phyloP scores from a whole-genome alignment of 2,113 vertebrate genomes.

The Dipodomys stephensi region DNA sequence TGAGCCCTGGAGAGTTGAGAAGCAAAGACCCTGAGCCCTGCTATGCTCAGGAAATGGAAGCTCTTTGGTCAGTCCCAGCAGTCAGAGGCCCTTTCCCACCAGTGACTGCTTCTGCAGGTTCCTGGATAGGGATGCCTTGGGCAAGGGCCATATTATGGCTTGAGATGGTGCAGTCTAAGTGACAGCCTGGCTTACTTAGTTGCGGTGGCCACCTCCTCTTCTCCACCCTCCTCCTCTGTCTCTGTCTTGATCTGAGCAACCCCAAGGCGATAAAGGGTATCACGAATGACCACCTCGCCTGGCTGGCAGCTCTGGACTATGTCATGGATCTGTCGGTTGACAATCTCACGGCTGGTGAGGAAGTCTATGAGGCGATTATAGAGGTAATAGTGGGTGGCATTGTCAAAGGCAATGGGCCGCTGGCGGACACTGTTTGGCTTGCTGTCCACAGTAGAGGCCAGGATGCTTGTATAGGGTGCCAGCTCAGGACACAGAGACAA shows the following conservation, averaged over 20 bases:
- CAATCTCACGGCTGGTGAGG: conserved; percentile 95
- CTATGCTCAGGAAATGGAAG: conserved; percentile 77
- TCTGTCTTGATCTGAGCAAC: conserved; percentile 97
- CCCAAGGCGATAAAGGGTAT: conserved; percentile 95
- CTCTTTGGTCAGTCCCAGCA: conserved; percentile 88
- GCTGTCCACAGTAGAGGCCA: conserved; percentile 84
- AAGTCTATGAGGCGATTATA: conserved; percentile 98
- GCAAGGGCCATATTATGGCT: conserved; percentile 39
- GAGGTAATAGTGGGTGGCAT: conserved; percentile 97
- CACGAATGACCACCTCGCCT: conserved; percentile 97
- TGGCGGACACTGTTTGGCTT: conserved; percentile 82
- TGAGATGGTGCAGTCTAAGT: conserved; percentile 67
- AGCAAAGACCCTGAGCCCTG: not conserved
- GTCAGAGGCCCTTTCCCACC: conserved; percentile 68
- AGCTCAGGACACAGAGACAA: conserved; percentile 93
- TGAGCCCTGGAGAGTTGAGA: not conserved
- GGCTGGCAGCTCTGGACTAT: conserved; percentile 95
- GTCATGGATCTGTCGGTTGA: conserved; percentile 95
- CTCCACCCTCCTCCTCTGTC: conserved; percentile 84
- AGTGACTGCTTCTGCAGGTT: not conserved
- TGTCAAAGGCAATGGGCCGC: conserved; percentile 91
- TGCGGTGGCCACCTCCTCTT: conserved; percentile 79
- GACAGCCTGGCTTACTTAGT: conserved; percentile 66
- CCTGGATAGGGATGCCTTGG: not conserved
- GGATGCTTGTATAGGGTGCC: conserved; percentile 88